Evolutionary conservation across 2,113 vertebrate genomes (phyloP).

Genomic region (Anser brachyrhynchus): DNA sequence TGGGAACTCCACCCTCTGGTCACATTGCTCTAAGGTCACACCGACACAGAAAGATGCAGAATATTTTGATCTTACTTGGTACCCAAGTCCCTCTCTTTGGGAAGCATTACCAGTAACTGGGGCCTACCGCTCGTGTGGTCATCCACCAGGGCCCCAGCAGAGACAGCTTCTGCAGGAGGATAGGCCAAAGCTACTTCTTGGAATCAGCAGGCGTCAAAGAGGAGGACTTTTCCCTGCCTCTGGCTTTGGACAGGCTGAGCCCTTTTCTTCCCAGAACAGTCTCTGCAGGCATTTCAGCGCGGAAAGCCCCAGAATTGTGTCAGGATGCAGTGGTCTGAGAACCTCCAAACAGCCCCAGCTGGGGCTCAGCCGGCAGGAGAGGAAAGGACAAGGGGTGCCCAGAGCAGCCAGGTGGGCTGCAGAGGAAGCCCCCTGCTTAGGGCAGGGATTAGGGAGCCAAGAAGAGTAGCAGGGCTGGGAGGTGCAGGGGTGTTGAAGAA

Average conservation of each 20-base stretch:
- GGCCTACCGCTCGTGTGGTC: background rate
- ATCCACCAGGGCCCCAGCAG: background rate
- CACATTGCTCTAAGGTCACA: conserved; percentile 21
- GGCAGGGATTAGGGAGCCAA: background rate
- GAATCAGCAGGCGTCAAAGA: background rate
- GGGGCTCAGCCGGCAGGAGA: background rate
- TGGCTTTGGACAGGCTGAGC: background rate
- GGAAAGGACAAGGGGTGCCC: background rate
- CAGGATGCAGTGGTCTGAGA: background rate
- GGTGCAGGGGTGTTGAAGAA: background rate
- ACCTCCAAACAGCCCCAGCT: background rate
- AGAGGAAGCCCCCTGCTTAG: background rate
- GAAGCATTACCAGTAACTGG: background rate
- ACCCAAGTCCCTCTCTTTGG: background rate
- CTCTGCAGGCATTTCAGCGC: background rate
- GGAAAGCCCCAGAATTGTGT: background rate
- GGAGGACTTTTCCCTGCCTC: background rate
- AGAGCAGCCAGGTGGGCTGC: background rate
- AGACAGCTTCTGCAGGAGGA: background rate
- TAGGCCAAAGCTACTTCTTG: background rate
- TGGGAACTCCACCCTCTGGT: background rate
- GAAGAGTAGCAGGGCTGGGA: background rate
- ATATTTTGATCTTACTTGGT: background rate
- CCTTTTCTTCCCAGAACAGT: background rate
- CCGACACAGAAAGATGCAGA: background rate